Evolutionary conservation across 2,888 invertebrate genomes (phyloP).

Genomic region (Epinotia bilunana): DNA sequence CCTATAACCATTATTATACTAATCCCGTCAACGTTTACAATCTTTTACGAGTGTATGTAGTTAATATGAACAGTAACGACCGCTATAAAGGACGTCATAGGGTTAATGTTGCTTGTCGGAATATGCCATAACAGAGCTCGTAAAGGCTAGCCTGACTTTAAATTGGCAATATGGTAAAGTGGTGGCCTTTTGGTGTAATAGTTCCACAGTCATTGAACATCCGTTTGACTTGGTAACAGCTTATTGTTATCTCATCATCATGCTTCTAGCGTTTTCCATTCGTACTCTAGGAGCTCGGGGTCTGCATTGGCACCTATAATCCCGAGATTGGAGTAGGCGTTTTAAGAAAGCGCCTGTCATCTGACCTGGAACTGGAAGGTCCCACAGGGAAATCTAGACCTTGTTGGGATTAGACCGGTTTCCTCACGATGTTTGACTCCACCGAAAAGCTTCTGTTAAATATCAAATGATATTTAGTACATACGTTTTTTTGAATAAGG

Average conservation of each 20-base stretch:
- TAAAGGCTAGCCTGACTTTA: conserved; percentile 53
- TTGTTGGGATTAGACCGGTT: too few relatives aligned
- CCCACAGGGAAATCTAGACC: too few relatives aligned
- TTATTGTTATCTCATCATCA: conserved; percentile 1
- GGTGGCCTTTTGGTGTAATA: conserved; percentile 53
- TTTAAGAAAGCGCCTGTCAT: too few relatives aligned
- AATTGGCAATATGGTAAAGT: conserved; percentile 64
- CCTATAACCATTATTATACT: conserved; percentile 29
- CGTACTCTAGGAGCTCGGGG: too few relatives aligned
- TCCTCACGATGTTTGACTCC: too few relatives aligned
- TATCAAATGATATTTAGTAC: too few relatives aligned
- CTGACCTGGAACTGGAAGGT: too few relatives aligned
- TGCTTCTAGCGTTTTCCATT: too few relatives aligned
- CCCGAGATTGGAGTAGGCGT: too few relatives aligned
- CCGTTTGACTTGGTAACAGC: neutral
- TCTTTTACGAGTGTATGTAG: conserved; percentile 35
- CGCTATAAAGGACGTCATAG: conserved; percentile 35
- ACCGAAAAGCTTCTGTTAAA: too few relatives aligned
- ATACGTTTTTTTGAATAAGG: too few relatives aligned
- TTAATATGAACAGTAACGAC: conserved; percentile 33
- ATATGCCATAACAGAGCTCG: conserved; percentile 32
- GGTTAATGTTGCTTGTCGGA: conserved; percentile 32
- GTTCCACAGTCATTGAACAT: conserved; percentile 48
- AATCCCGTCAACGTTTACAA: conserved; percentile 33
- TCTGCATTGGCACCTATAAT: too few relatives aligned